phyloP scores from a whole-genome alignment of 2,888 invertebrate genomes.

The Tinea pellionella region DNA sequence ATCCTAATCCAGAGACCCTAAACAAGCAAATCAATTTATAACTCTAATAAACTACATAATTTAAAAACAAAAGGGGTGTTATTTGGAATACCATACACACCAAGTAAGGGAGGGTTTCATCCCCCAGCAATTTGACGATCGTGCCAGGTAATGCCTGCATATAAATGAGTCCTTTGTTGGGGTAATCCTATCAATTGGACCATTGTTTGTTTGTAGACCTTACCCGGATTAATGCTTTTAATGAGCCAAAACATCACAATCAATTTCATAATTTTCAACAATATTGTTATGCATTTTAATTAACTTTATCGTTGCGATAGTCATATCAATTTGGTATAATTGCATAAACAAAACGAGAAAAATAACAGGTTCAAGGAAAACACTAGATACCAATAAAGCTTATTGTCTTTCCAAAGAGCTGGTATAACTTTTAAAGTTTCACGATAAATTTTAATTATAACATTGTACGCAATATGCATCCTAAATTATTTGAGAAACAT shows the following conservation, averaged over 20 bases:
- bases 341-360: background rate
- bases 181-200: constrained; percentile 41
- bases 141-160: constrained; percentile 58
- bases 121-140: constrained; percentile 48
- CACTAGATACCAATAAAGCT: too few relatives aligned
- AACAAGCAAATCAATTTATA: constrained; percentile 6
- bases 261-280: constrained; percentile 7
- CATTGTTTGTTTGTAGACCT: constrained; percentile 33
- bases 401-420: too few relatives aligned
- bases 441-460: too few relatives aligned
- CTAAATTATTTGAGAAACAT: too few relatives aligned
- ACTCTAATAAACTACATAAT: constrained; percentile 7
- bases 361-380: background rate
- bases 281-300: constrained; percentile 2
- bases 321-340: background rate
- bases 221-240: constrained; percentile 3
- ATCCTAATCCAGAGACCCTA: background rate
- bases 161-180: constrained; percentile 58
- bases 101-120: constrained; percentile 1
- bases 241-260: constrained; percentile 1
- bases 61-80: constrained; percentile 11
- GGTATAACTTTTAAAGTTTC: too few relatives aligned
- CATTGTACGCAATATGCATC: too few relatives aligned
- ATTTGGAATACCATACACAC: constrained; percentile 4
- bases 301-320: background rate